Evolutionary conservation across 64 coral and sea anemone genomes (phyloP), one percentile per base, ranked within the genome.

Genomic region (Dendrophyllia cribrosa): DNA sequence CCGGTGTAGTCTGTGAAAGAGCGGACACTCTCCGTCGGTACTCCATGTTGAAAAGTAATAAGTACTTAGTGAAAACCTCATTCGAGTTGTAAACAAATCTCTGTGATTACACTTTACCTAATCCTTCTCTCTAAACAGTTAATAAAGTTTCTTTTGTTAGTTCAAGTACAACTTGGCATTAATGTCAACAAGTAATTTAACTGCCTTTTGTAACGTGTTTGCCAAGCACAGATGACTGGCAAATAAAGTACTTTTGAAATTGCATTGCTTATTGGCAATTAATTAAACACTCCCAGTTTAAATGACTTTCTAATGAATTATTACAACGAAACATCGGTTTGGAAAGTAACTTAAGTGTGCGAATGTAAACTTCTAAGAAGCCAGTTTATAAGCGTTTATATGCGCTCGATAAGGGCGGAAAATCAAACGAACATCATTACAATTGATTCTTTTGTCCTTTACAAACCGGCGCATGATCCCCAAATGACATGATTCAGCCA

Each of bases 81-180:
- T 12, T 68, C 4, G 17, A 84, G n/a, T 23, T 83, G 72, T 64
- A 83, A 83, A 68, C 62, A 84, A 82, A 17, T 19, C 16, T 13
- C 44, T 20, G 7, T 67, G 67, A 84, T 84, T 84, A 24, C 80
- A 14, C 9, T 51, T 65, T 51, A 19, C 61, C 12, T 51, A 50
- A 67, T 67, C 62, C 62, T 2, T 23, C 62, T 22, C 43, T 43
- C 24, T 59, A 24, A 13, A 79, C 51, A 79, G 22, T 59, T 60
- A 68, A 84, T 68, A 50, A 51, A 84, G 19, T 22, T 84, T 45
- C 44, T 65, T 67, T 84, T 67, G 60, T 84, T 68, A n/a, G 5
- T 11, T 51, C 1, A 49, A 49, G 19, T 14, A 13, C 62, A 60
- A 61, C 11, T 13, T 79, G 22, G 13, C 22, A 60, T 67, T 51